Percentiles rank a stretch among this genome's conserved stretches.
These are phyloP conservation scores for Steatocranus sp. DNA, from an alignment of 2,797 vertebrate species.

Conservation along the genomic window DNA sequence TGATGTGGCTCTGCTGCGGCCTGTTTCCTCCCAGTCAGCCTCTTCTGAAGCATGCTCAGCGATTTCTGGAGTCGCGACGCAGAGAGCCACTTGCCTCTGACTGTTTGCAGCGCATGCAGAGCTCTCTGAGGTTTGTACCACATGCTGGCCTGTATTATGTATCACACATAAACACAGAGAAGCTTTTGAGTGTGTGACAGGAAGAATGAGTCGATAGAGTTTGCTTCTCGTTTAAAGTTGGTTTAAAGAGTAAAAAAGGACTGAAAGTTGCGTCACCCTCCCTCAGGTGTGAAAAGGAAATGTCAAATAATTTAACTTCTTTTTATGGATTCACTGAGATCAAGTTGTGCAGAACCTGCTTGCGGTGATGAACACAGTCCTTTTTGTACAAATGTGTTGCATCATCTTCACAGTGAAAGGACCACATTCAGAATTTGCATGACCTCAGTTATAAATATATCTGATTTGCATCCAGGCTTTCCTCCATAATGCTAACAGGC, in stretches of 20 bases:
- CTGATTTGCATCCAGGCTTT: neutral
- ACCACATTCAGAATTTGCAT: conserved; percentile 5
- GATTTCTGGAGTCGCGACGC: conserved; percentile 85
- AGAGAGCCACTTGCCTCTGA: conserved; percentile 76
- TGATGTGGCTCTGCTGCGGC: conserved; percentile 94
- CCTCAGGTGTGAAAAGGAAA: neutral
- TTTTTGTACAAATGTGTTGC: neutral
- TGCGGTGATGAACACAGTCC: neutral
- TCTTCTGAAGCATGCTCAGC: conserved; percentile 85
- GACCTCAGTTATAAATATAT: neutral
- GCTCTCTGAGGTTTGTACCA: conserved; percentile 80
- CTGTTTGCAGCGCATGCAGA: conserved; percentile 84
- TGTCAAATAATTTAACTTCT: neutral
- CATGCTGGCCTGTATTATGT: neutral
- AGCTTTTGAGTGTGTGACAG: neutral
- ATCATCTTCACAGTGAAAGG: neutral
- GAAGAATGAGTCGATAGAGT: neutral
- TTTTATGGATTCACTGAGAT: neutral
- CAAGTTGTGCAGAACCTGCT: neutral
- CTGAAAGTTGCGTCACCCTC: neutral
- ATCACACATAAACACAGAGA: neutral
- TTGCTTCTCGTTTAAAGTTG: neutral
- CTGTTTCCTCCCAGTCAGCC: conserved; percentile 87
- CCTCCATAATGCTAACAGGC: neutral
- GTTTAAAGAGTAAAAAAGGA: neutral